Conservation (phyloP, 2,113 vertebrate genomes). For the Carassius gibelio region DNA sequence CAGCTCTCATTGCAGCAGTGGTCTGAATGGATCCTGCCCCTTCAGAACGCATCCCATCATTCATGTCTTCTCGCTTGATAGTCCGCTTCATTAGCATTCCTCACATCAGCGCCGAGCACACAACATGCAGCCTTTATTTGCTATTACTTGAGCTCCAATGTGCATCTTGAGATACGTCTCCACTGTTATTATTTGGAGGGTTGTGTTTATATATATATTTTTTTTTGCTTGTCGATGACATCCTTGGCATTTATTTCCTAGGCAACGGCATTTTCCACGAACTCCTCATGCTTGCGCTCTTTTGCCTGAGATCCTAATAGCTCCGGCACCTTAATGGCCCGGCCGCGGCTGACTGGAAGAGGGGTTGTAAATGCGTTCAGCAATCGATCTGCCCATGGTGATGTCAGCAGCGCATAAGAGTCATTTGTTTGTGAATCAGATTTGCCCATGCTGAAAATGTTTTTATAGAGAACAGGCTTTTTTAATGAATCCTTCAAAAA, state of each 20-base stretch:
- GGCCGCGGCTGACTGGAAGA: background rate
- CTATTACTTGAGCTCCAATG: background rate
- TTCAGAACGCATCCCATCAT: slow-evolving; percentile 29
- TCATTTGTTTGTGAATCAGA: no score
- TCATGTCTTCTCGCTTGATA: slow-evolving; percentile 37
- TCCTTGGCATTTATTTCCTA: slow-evolving; percentile 43
- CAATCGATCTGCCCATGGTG: slow-evolving; percentile 22
- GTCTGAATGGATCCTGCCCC: slow-evolving; percentile 35
- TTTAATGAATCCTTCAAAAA: background rate
- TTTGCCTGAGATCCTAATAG: slow-evolving; percentile 30
- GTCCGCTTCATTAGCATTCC: slow-evolving; percentile 46
- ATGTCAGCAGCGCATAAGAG: background rate
- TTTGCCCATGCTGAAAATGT: no score
- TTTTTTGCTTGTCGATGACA: background rate
- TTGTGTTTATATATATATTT: background rate
- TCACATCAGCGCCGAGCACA: background rate
- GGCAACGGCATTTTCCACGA: slow-evolving; percentile 46
- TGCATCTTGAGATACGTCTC: slow-evolving; percentile 14
- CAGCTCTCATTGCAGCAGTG: slow-evolving; percentile 25
- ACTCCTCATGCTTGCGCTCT: slow-evolving; percentile 12
- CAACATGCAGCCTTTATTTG: slow-evolving; percentile 7
- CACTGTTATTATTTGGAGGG: background rate
- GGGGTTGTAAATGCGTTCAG: slow-evolving; percentile 9
- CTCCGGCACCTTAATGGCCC: slow-evolving; percentile 28
- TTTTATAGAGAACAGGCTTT: background rate